Evolutionary conservation across 2,797 vertebrate genomes (phyloP), one percentile per base, ranked within the genome.

Genomic region (Aeoliscus strigatus): DNA sequence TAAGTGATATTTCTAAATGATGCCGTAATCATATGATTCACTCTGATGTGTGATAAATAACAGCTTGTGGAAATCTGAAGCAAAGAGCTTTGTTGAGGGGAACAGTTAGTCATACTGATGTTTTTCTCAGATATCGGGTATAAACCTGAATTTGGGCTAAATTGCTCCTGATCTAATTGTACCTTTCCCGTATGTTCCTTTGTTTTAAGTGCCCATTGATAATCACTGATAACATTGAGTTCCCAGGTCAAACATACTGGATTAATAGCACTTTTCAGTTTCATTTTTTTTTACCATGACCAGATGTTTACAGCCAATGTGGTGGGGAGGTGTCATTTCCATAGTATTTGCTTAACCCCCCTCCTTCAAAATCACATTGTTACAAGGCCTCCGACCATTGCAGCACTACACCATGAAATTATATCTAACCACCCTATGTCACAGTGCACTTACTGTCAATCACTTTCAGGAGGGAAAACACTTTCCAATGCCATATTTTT

Each of bases 191-290:
- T 39, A 8, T 6, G 11, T 36, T 45, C 12, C 14, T 64, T 64
- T 48, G 39, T 60, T 66, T 51, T 43, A n/a, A 17, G 5, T 42
- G 14, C 23, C 37, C 39, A 12, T 23, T 46, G 56, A 75, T 73
- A 33, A 14, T 37, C 14, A 18, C 24, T 32, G 73, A 62, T 66
- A 68, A 42, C 27, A 14, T 12, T 9, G 4, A 9, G 50, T 34
- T 31, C 47, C 6, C 3, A 5, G 15, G 8, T 47, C 10, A 35
- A 38, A 39, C 8, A 14, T n/a, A n/a, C n/a, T n/a, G n/a, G 29
- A 41, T 16, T 11, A 47, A 45, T 27, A 26, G 17, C 21, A 37
- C 33, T 5, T 51, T 60, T 55, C 14, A 9, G 6, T 2, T 33
- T 34, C 2, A 17, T 34, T 18, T 34, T 39, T 40, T 17, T 17